Evolutionary conservation across 2,113 vertebrate genomes (phyloP).

Genomic region (Falco punctatus): DNA sequence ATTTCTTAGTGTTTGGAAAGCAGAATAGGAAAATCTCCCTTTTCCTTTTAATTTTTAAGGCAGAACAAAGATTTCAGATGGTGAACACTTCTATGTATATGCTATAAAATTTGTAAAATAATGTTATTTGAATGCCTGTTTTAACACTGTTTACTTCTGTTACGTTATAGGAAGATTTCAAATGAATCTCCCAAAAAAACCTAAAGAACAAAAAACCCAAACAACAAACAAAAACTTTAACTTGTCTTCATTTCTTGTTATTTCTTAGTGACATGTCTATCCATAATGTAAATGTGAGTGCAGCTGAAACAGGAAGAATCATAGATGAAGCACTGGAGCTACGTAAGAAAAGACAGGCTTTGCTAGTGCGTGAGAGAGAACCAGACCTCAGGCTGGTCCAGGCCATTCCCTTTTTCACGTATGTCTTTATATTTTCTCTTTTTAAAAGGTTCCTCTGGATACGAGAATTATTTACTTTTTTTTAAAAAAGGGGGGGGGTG

Average conservation of each 20-base stretch:
- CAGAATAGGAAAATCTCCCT: neutral
- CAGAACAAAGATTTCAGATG: neutral
- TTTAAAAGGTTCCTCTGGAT: neutral
- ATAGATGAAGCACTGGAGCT: conserved; percentile 90
- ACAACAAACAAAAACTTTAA: neutral
- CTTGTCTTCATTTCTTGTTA: neutral
- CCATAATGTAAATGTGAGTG: conserved; percentile 86
- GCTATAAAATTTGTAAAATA: neutral
- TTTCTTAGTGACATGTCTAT: conserved; percentile 86
- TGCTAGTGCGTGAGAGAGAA: conserved; percentile 80
- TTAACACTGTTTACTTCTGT: neutral
- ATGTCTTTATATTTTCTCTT: conserved; percentile 22
- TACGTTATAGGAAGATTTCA: neutral
- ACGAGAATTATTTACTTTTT: too few relatives aligned
- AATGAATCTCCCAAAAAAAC: neutral
- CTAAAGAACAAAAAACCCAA: neutral
- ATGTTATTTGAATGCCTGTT: neutral
- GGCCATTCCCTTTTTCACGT: conserved; percentile 89
- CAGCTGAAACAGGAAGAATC: conserved; percentile 83
- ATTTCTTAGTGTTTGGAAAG: neutral
- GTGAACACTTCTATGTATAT: neutral
- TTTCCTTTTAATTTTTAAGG: neutral
- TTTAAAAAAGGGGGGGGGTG: too few relatives aligned
- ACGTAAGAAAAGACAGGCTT: conserved; percentile 83
- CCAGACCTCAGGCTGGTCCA: conserved; percentile 88